Base-by-base conservation (phyloP, 2,888 invertebrate genomes). In the Crepidodera aurea region DNA sequence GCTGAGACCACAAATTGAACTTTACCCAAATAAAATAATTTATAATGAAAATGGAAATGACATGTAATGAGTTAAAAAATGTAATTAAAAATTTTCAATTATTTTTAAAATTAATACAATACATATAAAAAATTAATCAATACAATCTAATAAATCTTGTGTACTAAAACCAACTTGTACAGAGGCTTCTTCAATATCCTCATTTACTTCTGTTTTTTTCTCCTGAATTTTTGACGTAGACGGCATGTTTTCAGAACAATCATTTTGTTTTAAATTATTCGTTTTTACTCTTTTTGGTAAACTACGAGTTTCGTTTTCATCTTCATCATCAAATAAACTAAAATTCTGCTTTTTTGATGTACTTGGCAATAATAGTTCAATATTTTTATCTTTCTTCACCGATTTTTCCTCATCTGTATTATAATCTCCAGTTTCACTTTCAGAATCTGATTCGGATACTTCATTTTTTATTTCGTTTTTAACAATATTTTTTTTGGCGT, bases 71-170 rank as follows among this genome's bases (percentile, higher is more conserved):
- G n/a, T n/a, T n/a, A n/a, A n/a, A n/a, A n/a, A n/a, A n/a, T n/a
- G n/a, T n/a, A n/a, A n/a, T n/a, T n/a, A n/a, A n/a, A n/a, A n/a
- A n/a, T n/a, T n/a, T n/a, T n/a, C n/a, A n/a, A n/a, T n/a, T n/a
- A n/a, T n/a, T n/a, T n/a, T n/a, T n/a, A n/a, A n/a, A n/a, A n/a
- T n/a, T n/a, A n/a, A n/a, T n/a, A n/a, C n/a, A n/a, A n/a, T n/a
- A n/a, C n/a, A n/a, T n/a, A n/a, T n/a, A n/a, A 34, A 13, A 13
- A 34, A 34, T 12, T 34, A 34, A 3, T 34, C 5, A 34, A 73
- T 51, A 64, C 65, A 65, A 68, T 77, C 73, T 51, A 77, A 66
- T 51, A 74, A 69, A 51, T 77, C 75, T 71, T 78, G 78, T 13
- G 77, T 40, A 29, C 29, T 77, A 62, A 73, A 72, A 51, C 70